Evolutionary conservation across 2,113 vertebrate genomes (phyloP).

Genomic region (Melanerpes aurifrons): DNA sequence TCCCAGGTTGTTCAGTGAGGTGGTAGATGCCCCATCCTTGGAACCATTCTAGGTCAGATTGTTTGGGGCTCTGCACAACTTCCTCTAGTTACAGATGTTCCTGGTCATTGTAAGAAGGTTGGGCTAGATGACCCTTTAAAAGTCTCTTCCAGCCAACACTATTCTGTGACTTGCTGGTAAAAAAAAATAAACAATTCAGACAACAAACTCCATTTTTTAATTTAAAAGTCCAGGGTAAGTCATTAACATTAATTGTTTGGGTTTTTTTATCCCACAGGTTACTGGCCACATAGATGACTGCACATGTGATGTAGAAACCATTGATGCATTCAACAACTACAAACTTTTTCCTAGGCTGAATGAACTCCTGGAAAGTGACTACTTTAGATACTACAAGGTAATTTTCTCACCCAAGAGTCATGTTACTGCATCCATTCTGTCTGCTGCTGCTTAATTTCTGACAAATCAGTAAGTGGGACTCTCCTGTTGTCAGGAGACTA

Average conservation of each 20-base stretch:
- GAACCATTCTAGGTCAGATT: background rate
- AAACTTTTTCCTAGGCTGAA: slow-evolving; percentile 88
- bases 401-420: background rate
- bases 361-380: slow-evolving; percentile 86
- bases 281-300: slow-evolving; percentile 92
- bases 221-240: background rate
- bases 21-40: background rate
- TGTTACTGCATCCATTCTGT: background rate
- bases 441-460: background rate
- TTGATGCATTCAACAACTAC: slow-evolving; percentile 91
- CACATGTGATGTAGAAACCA: slow-evolving; percentile 92
- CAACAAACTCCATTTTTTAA: too few relatives aligned
- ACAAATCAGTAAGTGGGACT: background rate
- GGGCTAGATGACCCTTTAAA: background rate
- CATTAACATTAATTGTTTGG: background rate
- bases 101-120: background rate
- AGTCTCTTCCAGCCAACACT: background rate
- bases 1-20: background rate
- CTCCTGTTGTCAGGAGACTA: background rate
- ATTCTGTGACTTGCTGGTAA: background rate
- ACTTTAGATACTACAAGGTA: slow-evolving; percentile 96
- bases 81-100: background rate
- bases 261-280: slow-evolving; percentile 72
- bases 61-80: background rate
- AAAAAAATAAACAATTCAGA: too few relatives aligned